A percentile compares a stretch with the other conserved stretches of the same genome.
Evolutionary conservation across 2,888 invertebrate species (phyloP).

Genomic region (Callosobruchus maculatus): DNA sequence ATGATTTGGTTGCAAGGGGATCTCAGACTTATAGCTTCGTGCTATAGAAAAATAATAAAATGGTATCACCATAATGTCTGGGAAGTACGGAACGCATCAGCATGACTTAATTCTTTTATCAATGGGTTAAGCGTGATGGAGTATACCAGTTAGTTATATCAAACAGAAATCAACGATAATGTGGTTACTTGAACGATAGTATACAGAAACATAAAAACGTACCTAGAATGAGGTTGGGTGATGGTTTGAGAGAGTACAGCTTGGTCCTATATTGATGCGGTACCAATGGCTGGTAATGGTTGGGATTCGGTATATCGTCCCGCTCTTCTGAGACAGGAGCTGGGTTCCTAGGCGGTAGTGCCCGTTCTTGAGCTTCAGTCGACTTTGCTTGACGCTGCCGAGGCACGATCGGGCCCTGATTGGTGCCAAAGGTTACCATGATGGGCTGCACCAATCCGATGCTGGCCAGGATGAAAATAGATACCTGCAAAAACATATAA

Average conservation of each 20-base stretch:
- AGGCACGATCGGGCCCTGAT: conserved; percentile 45
- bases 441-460: conserved; percentile 39
- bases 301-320: conserved; percentile 44
- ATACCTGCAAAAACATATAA: conserved; percentile 36
- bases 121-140: too few relatives aligned
- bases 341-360: conserved; percentile 28
- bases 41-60: too few relatives aligned
- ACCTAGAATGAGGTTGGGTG: conserved; percentile 37
- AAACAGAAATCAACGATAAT: too few relatives aligned
- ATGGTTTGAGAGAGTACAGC: conserved; percentile 33
- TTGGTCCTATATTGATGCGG: conserved; percentile 41
- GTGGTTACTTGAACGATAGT: too few relatives aligned
- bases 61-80: too few relatives aligned
- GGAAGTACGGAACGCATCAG: too few relatives aligned
- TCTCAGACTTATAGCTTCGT: too few relatives aligned
- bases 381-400: conserved; percentile 20
- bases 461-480: conserved; percentile 31
- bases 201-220: not conserved
- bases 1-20: too few relatives aligned
- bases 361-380: conserved; percentile 21
- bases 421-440: conserved; percentile 47
- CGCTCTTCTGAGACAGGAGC: conserved; percentile 43
- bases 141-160: too few relatives aligned
- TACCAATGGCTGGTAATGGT: conserved; percentile 38
- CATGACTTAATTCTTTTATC: too few relatives aligned